These are phyloP conservation scores for Oreochromis niloticus DNA, from an alignment of 2,113 vertebrate genomes.

Conservation along the genomic window DNA sequence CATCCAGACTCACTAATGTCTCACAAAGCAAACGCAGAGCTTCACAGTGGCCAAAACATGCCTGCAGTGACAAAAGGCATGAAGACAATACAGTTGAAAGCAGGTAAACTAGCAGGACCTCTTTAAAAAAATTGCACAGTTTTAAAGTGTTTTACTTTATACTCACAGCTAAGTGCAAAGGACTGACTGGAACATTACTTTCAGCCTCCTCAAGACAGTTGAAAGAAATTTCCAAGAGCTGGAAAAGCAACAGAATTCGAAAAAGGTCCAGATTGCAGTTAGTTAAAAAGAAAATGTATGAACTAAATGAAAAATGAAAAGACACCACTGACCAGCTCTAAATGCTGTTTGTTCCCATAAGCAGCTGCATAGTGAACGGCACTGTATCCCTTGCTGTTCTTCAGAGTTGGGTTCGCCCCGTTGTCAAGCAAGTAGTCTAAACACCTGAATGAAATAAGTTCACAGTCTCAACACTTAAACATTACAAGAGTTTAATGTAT, in stretches of 20 bases:
- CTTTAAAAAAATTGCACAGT: background rate
- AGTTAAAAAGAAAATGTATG: background rate
- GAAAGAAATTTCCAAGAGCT: constrained; percentile 97
- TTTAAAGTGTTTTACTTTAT: background rate
- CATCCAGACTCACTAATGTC: constrained; percentile 91
- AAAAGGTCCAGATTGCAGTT: background rate
- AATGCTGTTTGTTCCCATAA: constrained; percentile 91
- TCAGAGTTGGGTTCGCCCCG: constrained; percentile 89
- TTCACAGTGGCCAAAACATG: constrained; percentile 93
- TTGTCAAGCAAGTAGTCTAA: constrained; percentile 91
- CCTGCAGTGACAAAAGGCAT: constrained; percentile 62
- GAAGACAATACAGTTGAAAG: background rate
- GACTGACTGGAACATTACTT: constrained; percentile 90
- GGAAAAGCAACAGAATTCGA: background rate
- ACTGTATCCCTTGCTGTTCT: constrained; percentile 90
- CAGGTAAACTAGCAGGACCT: background rate
- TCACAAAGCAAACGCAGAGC: constrained; percentile 88
- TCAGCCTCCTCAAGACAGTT: constrained; percentile 95
- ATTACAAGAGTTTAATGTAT: background rate
- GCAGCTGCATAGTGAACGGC: constrained; percentile 96
- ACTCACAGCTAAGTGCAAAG: constrained; percentile 98
- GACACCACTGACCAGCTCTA: constrained; percentile 83
- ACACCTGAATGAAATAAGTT: constrained; percentile 72
- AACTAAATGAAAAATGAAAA: background rate
- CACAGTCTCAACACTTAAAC: background rate